Conservation (phyloP, 2,888 invertebrate genomes). For the Pomacea canaliculata region DNA sequence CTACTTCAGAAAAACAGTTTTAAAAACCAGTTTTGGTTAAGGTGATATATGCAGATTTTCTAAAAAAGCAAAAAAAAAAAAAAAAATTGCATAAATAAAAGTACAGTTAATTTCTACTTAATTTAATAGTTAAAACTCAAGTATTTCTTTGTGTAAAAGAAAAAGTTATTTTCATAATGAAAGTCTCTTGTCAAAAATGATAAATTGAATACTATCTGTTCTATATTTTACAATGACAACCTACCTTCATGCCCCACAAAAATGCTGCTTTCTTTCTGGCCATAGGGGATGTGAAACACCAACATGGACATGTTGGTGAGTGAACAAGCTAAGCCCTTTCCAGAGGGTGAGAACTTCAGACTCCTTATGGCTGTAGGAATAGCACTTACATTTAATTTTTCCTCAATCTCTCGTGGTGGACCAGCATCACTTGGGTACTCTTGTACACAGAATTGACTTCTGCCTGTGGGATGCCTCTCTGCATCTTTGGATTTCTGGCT, state of each 20-base stretch:
- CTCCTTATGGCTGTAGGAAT: conserved; percentile 40
- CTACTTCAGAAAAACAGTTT: too few relatives aligned
- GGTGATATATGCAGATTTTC: too few relatives aligned
- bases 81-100: too few relatives aligned
- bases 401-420: conserved; percentile 7
- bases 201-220: too few relatives aligned
- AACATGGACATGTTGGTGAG: conserved; percentile 62
- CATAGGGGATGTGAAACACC: conserved; percentile 58
- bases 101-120: too few relatives aligned
- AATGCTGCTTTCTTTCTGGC: conserved; percentile 45
- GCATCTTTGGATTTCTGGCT: background rate
- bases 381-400: background rate
- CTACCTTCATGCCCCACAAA: conserved; percentile 60
- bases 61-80: too few relatives aligned
- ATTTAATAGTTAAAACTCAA: too few relatives aligned
- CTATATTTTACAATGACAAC: too few relatives aligned
- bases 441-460: conserved; percentile 7
- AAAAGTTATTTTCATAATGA: too few relatives aligned
- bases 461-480: background rate
- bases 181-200: too few relatives aligned
- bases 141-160: too few relatives aligned
- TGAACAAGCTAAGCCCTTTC: conserved; percentile 57
- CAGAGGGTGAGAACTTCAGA: conserved; percentile 51
- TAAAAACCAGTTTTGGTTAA: too few relatives aligned
- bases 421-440: conserved; percentile 21